Percentiles rank a stretch among this genome's conserved stretches.
These are phyloP conservation scores for Carterocephalus palaemon DNA, from an alignment of 2,888 invertebrate genomes.

Conservation along the genomic window DNA sequence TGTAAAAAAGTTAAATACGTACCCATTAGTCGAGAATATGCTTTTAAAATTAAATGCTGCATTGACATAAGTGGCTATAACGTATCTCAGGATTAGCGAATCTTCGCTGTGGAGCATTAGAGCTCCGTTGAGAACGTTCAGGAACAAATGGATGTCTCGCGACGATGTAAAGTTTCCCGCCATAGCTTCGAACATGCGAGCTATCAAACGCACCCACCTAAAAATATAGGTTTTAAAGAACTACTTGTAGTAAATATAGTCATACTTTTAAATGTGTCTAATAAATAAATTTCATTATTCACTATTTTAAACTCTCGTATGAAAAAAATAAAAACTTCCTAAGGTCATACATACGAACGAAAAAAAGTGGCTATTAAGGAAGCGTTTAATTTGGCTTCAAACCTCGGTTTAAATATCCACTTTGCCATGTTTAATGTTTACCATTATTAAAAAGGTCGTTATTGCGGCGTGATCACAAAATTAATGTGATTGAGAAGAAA, in stretches of 20 bases:
- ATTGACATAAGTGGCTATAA: slow-evolving; percentile 98
- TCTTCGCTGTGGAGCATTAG: slow-evolving; percentile 98
- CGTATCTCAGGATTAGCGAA: slow-evolving; percentile 95
- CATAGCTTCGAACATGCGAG: slow-evolving; percentile 98
- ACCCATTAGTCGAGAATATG: slow-evolving; percentile 98
- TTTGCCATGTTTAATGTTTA: no score
- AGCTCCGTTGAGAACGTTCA: slow-evolving; percentile 98
- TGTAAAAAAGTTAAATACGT: slow-evolving; percentile 37
- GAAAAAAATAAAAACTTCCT: slow-evolving; percentile 7
- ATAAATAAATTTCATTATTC: no score
- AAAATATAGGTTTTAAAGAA: slow-evolving; percentile 14
- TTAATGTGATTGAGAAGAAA: no score
- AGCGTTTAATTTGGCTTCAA: no score
- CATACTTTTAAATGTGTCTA: no score
- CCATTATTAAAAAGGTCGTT: no score
- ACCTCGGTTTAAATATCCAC: no score
- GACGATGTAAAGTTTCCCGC: slow-evolving; percentile 98
- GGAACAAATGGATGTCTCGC: slow-evolving; percentile 97
- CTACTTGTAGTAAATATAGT: background rate
- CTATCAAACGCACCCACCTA: slow-evolving; percentile 96
- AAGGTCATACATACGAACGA: no score
- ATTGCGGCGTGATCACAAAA: no score
- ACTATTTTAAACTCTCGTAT: background rate
- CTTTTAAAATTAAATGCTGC: slow-evolving; percentile 99
- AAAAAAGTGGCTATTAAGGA: no score